These are phyloP conservation scores for Lasioglossum lativentre DNA, from an alignment of 2,888 invertebrate genomes.

Conservation along the genomic window DNA sequence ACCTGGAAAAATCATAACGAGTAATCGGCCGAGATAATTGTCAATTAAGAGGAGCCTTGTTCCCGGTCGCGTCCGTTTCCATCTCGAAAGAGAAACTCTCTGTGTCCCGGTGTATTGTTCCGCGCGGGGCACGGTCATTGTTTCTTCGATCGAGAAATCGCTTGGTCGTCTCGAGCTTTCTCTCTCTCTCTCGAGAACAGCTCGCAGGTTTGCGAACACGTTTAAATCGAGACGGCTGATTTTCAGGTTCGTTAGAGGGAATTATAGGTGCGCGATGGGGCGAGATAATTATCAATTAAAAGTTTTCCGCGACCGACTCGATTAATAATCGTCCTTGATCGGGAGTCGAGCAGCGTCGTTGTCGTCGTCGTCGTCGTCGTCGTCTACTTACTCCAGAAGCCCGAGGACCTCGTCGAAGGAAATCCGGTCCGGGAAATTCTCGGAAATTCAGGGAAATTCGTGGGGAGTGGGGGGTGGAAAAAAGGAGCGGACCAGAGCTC, in stretches of 20 bases:
- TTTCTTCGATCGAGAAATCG: constrained; percentile 40
- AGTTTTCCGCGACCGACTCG: constrained; percentile 28
- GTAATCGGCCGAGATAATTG: constrained; percentile 35
- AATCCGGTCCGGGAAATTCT: constrained; percentile 5
- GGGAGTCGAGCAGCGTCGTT: background rate
- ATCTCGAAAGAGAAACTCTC: background rate
- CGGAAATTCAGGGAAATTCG: constrained; percentile 5
- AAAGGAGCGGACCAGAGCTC: background rate
- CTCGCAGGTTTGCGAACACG: background rate
- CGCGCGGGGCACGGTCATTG: background rate
- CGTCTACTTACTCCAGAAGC: background rate
- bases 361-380: background rate
- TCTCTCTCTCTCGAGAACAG: background rate
- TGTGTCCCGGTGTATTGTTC: background rate
- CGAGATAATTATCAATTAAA: constrained; percentile 59
- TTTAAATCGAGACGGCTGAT: constrained; percentile 44
- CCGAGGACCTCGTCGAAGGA: background rate
- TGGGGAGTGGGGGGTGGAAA: background rate
- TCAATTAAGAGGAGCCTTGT: constrained; percentile 40
- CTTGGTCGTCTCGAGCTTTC: background rate
- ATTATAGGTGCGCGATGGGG: constrained; percentile 44
- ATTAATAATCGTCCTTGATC: constrained; percentile 40
- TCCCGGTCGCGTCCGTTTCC: background rate
- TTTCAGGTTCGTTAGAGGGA: constrained; percentile 46
- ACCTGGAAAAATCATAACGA: constrained; percentile 32